phyloP scores from a whole-genome alignment of 2,113 vertebrate genomes.

The Pluvialis apricaria region DNA sequence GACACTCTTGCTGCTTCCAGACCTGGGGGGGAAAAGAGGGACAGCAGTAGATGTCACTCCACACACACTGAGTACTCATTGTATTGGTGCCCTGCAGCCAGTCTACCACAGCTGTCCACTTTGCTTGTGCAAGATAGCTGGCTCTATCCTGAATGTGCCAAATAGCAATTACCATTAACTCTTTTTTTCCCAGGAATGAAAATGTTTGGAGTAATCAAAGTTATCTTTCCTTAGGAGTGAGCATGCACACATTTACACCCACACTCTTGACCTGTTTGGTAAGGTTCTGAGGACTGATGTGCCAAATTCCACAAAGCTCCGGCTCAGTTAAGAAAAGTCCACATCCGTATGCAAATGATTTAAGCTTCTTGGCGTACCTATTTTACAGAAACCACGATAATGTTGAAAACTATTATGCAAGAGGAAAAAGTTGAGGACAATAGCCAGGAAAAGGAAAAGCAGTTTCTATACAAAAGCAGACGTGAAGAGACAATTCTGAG shows the following conservation, averaged over 20 bases:
- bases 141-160: neutral
- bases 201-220: neutral
- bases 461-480: neutral
- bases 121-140: neutral
- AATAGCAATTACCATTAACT: neutral
- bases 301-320: neutral
- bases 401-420: neutral
- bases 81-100: neutral
- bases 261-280: neutral
- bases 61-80: neutral
- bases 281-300: neutral
- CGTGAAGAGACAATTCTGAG: neutral
- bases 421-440: neutral
- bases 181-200: neutral
- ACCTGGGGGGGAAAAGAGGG: accelerated
- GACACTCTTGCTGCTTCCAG: neutral
- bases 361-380: neutral
- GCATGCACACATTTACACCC: accelerated
- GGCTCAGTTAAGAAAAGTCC: neutral
- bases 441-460: neutral
- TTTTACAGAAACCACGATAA: neutral
- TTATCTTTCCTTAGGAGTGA: neutral
- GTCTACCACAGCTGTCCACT: neutral
- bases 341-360: neutral
- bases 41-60: neutral